Conservation (phyloP, 2,888 invertebrate genomes). For the Melipona beecheii region DNA sequence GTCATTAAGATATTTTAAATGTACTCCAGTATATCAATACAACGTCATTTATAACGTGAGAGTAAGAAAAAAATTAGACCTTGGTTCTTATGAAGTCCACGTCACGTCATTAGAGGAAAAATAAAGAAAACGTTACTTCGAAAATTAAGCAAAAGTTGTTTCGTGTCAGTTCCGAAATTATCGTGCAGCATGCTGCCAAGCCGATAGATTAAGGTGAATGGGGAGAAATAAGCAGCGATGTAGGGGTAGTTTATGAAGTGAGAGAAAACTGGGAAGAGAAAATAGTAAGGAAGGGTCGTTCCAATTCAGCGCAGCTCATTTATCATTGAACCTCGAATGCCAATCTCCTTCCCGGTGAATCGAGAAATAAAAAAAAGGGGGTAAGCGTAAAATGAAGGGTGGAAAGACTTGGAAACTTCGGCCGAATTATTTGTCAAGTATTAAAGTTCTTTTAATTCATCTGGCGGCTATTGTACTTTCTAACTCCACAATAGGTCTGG, state of each 20-base stretch:
- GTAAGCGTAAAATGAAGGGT: constrained; percentile 41
- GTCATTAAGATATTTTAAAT: background rate
- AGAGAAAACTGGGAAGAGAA: constrained; percentile 49
- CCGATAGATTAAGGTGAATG: constrained; percentile 51
- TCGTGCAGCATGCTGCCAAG: constrained; percentile 38
- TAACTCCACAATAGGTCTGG: constrained; percentile 27
- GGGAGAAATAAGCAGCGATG: constrained; percentile 37
- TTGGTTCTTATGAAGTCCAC: background rate
- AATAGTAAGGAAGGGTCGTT: constrained; percentile 58
- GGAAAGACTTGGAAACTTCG: constrained; percentile 48
- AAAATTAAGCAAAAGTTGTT: constrained; percentile 18
- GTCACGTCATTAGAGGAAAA: background rate
- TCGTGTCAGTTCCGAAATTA: constrained; percentile 32
- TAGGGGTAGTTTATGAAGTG: constrained; percentile 36
- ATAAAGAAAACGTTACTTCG: background rate
- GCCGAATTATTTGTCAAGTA: constrained; percentile 67
- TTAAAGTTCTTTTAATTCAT: constrained; percentile 67
- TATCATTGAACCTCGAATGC: constrained; percentile 68
- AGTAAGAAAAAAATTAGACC: background rate
- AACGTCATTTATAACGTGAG: too few species aligned
- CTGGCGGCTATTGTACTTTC: constrained; percentile 44
- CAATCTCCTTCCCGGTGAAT: constrained; percentile 65
- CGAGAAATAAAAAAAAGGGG: constrained; percentile 49
- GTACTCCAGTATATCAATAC: too few species aligned
- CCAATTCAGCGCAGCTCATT: constrained; percentile 70